Evolutionary conservation across 2,888 invertebrate genomes (phyloP).

Genomic region (Dasypogon diadema): DNA sequence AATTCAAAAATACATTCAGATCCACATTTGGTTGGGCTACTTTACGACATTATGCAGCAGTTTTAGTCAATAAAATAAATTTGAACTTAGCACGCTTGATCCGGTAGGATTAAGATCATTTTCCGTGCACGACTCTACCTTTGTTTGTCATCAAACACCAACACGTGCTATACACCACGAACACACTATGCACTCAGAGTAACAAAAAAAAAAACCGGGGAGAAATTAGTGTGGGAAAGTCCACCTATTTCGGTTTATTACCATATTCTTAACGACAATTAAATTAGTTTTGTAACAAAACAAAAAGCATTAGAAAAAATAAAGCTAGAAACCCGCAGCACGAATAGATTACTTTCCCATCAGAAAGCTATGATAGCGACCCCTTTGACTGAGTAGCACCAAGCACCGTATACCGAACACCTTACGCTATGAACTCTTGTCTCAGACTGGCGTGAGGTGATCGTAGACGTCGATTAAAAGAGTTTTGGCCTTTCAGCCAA

Average conservation of each 20-base stretch:
- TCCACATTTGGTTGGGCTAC: background rate
- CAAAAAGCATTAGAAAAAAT: too few species aligned
- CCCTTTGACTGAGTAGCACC: background rate
- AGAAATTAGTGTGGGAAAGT: too few species aligned
- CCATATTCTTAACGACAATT: too few species aligned
- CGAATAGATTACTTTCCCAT: too few species aligned
- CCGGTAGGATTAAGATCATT: constrained; percentile 8
- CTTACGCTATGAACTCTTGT: constrained; percentile 27
- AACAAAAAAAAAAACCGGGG: background rate
- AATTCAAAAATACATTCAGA: background rate
- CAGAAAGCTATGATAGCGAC: background rate
- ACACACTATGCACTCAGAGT: background rate
- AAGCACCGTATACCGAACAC: background rate
- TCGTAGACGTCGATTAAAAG: constrained; percentile 54
- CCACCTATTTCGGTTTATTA: too few species aligned
- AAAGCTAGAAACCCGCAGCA: too few species aligned
- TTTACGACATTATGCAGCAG: constrained; percentile 12
- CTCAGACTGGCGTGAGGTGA: constrained; percentile 48
- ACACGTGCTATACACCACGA: constrained; percentile 13
- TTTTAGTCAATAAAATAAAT: constrained; percentile 29
- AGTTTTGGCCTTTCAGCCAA: constrained; percentile 50
- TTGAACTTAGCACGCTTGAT: background rate
- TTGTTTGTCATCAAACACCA: constrained; percentile 39
- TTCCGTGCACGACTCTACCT: background rate
- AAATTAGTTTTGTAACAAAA: too few species aligned